Conservation (phyloP, 2,113 vertebrate species). For the Octodon degus region DNA sequence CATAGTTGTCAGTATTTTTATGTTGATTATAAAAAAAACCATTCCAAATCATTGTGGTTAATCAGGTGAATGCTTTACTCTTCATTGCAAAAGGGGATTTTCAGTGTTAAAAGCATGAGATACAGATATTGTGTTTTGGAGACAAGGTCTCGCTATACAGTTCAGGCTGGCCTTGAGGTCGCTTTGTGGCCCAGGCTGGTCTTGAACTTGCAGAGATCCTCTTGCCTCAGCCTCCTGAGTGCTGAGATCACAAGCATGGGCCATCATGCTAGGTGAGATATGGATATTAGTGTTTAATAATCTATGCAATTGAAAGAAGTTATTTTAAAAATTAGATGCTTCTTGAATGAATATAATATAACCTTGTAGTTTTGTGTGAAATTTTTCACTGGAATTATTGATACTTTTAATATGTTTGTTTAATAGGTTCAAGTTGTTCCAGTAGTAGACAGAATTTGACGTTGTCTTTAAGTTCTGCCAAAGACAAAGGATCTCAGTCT, state of each 20-base stretch:
- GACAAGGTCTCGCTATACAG: too few relatives aligned
- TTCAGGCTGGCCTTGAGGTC: too few relatives aligned
- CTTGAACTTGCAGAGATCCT: too few relatives aligned
- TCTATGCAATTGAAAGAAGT: background rate
- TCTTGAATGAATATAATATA: slow-evolving; percentile 37
- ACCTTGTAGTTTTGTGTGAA: slow-evolving; percentile 42
- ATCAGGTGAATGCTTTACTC: background rate
- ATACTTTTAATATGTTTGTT: slow-evolving; percentile 34
- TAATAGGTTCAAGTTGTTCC: slow-evolving; percentile 91
- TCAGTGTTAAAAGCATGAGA: background rate
- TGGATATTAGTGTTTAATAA: slow-evolving; percentile 34
- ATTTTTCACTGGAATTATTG: background rate
- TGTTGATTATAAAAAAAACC: background rate
- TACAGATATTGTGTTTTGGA: background rate
- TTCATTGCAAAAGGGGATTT: slow-evolving; percentile 32
- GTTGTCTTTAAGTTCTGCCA: slow-evolving; percentile 90
- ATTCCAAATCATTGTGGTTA: background rate
- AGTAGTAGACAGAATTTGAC: slow-evolving; percentile 92
- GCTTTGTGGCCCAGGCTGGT: too few relatives aligned
- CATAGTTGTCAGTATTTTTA: slow-evolving; percentile 18
- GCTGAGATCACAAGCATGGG: too few relatives aligned
- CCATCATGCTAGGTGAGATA: too few relatives aligned
- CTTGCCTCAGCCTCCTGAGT: too few relatives aligned
- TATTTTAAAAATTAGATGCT: slow-evolving; percentile 45
- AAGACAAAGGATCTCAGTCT: slow-evolving; percentile 89